Evolutionary conservation across 1,140 invertebrate species (phyloP).

Genomic region (Gryon sp.): DNA sequence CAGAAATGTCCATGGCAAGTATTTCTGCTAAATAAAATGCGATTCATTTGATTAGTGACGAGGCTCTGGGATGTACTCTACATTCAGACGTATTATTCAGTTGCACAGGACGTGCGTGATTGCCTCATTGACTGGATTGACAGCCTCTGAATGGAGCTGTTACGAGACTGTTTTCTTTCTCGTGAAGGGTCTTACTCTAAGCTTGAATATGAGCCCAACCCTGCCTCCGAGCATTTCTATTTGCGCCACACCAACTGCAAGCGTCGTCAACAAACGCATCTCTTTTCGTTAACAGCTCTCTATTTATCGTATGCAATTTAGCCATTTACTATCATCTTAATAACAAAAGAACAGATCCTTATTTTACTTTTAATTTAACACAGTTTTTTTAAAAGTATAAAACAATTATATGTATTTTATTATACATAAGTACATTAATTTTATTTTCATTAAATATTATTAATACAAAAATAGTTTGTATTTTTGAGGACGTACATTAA

Average conservation of each 20-base stretch:
- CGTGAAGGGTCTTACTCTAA: conserved; percentile 58
- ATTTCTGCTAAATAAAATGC: conserved; percentile 59
- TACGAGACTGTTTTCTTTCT: conserved; percentile 70
- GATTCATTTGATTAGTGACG: conserved; percentile 53
- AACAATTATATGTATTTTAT: too few relatives aligned
- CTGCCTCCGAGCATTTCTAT: conserved; percentile 39
- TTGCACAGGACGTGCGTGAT: conserved; percentile 78
- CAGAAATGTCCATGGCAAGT: too few relatives aligned
- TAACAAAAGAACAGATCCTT: too few relatives aligned
- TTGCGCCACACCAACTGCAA: conserved; percentile 1
- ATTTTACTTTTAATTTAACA: too few relatives aligned
- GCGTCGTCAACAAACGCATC: conserved; percentile 16
- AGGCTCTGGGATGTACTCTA: conserved; percentile 47
- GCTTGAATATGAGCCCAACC: conserved; percentile 36
- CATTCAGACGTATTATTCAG: conserved; percentile 55
- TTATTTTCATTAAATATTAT: too few relatives aligned
- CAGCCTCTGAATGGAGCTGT: conserved; percentile 77
- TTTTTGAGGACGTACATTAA: too few relatives aligned
- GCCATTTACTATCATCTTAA: background rate
- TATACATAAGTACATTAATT: too few relatives aligned
- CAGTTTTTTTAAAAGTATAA: too few relatives aligned
- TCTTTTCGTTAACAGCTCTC: background rate
- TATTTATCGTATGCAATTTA: too few relatives aligned
- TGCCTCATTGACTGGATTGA: conserved; percentile 78
- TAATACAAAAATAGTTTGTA: too few relatives aligned